A percentile compares a stretch with the other conserved stretches of the same genome.
Evolutionary conservation across 2,888 invertebrate species (phyloP).

Genomic region (Drosophila heteroneura): DNA sequence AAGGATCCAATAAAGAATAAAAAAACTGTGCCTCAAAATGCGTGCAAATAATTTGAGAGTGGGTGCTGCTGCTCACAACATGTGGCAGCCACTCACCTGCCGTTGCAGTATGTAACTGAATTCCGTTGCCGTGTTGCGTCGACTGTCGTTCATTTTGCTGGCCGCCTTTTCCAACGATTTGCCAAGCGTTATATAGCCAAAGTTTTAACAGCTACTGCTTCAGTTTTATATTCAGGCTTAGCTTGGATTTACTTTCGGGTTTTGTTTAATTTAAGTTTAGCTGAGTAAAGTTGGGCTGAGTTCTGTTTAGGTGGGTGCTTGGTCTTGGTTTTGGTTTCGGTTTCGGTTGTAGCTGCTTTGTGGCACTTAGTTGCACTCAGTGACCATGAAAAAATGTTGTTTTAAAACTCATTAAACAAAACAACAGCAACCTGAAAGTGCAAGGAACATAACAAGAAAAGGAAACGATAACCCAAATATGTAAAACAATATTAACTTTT

Average conservation of each 20-base stretch:
- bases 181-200: slow-evolving; percentile 39
- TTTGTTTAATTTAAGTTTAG: slow-evolving; percentile 31
- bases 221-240: slow-evolving; percentile 17
- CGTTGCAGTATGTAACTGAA: slow-evolving; percentile 85
- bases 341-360: slow-evolving; percentile 5
- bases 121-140: slow-evolving; percentile 85
- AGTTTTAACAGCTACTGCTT: slow-evolving; percentile 53
- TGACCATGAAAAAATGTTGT: slow-evolving; percentile 31
- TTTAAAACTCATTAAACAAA: slow-evolving; percentile 29
- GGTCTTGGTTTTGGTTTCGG: slow-evolving; percentile 12
- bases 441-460: slow-evolving; percentile 3
- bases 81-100: slow-evolving; percentile 77
- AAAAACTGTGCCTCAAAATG: slow-evolving; percentile 31
- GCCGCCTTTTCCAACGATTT: slow-evolving; percentile 35
- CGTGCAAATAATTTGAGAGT: slow-evolving; percentile 49
- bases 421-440: slow-evolving; percentile 33
- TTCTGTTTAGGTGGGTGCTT: slow-evolving; percentile 52
- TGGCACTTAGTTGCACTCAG: slow-evolving; percentile 33
- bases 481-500: background rate
- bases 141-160: slow-evolving; percentile 82
- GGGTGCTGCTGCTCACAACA: slow-evolving; percentile 4
- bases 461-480: slow-evolving; percentile 4
- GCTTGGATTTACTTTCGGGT: slow-evolving; percentile 4
- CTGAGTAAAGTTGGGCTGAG: slow-evolving; percentile 33
- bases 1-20: slow-evolving; percentile 1